phyloP scores from a whole-genome alignment of 2,113 vertebrate species.

The Albula glossodonta region DNA sequence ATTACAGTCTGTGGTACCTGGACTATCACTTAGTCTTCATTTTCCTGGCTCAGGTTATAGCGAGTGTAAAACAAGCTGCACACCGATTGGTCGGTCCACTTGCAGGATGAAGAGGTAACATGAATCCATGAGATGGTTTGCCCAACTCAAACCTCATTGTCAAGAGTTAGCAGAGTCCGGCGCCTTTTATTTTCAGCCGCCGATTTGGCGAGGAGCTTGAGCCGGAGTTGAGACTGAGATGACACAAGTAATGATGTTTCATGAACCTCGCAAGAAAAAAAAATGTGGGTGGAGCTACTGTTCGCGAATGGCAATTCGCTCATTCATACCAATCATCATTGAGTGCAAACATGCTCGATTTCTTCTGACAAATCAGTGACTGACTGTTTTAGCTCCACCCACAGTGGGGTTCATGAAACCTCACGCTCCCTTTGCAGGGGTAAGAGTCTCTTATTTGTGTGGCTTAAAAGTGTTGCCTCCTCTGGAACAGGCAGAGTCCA shows the following conservation, averaged over 20 bases:
- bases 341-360: no score
- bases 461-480: not conserved
- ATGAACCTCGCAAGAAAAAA: no score
- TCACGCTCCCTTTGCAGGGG: no score
- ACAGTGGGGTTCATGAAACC: no score
- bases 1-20: not conserved
- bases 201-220: not conserved
- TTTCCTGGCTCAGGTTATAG: not conserved
- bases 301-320: no score
- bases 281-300: no score
- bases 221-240: not conserved
- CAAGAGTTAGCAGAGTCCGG: not conserved
- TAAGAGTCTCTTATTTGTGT: no score
- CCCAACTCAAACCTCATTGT: not conserved
- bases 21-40: not conserved
- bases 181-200: not conserved
- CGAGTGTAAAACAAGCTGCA: not conserved
- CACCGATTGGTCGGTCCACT: not conserved
- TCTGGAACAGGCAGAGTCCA: not conserved
- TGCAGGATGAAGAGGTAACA: not conserved
- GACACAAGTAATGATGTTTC: no score
- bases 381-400: no score
- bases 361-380: no score
- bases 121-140: not conserved
- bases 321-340: no score